Base-by-base conservation (phyloP, 1,140 invertebrate species). In the Drosophila mojavensis region DNA sequence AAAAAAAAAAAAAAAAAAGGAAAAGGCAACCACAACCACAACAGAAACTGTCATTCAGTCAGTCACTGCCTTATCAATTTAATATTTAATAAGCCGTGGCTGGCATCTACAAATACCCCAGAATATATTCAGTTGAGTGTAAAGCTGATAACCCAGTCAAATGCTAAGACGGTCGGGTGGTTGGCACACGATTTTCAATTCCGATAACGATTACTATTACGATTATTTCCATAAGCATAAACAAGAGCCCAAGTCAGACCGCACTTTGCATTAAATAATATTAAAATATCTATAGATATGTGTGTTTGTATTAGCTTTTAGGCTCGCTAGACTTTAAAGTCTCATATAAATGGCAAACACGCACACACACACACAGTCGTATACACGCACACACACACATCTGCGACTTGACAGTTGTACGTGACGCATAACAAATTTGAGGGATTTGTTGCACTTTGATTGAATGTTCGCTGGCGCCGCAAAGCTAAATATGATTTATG, bases 391-490 rank as follows among this genome's bases (percentile, higher is more conserved):
- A 36, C 36, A 59, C 33, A 54, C 59, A 60, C 62, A 68, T 66
- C 64, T 83, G 69, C 20, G 36, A 60, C 64, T 88, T 88, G 67
- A 68, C 76, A 55, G 60, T 79, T 63, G 79, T 83, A 86, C 83
- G 83, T 86, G 83, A 86, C 83, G 83, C 88, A 88, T 86, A 86
- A 79, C 83, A 86, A 88, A 88, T 86, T 86, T 88, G 79, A 70
- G 64, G 84, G 83, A 86, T 86, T 86, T 79, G 76, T 72, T 77
- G 69, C 76, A 82, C 81, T 88, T 82, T 86, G 83, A 86, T 86
- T 86, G 83, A 88, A 89, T 88, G 77, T 72, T 82, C 56, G 72
- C 68, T 69, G 82, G 60, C 68, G 60, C 64, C 53, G 67, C 71
- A 82, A 76, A 86, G 79, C 75, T 79, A 86, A 86, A 86, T 88